phyloP scores from a whole-genome alignment of 2,888 invertebrate species.

The Timandra comae region DNA sequence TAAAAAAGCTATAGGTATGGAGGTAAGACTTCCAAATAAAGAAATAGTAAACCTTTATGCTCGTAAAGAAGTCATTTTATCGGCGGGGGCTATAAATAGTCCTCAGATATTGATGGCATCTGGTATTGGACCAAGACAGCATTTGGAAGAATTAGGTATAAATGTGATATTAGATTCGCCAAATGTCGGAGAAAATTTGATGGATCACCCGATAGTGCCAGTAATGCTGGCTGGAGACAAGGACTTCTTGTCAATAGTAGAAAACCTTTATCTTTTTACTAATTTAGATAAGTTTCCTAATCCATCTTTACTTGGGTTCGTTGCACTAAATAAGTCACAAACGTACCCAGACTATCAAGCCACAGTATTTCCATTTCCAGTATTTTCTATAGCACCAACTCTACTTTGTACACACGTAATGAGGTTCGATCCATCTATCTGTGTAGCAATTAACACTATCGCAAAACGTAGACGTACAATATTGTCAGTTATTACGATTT shows the following conservation, averaged over 20 bases:
- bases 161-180: conserved; percentile 31
- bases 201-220: conserved; percentile 41
- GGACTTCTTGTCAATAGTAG: conserved; percentile 14
- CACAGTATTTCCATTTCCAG: conserved; percentile 26
- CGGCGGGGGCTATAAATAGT: conserved; percentile 43
- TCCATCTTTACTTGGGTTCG: conserved; percentile 36
- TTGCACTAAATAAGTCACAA: conserved; percentile 36
- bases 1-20: conserved; percentile 34
- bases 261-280: conserved; percentile 20
- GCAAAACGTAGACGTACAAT: conserved; percentile 20
- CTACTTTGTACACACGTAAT: conserved; percentile 30
- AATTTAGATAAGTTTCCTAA: conserved; percentile 25
- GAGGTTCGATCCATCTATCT: conserved; percentile 28
- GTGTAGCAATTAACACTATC: conserved; percentile 25
- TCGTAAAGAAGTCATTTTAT: conserved; percentile 42
- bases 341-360: conserved; percentile 44
- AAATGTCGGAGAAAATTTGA: conserved; percentile 43
- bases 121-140: conserved; percentile 42
- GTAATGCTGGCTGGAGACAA: conserved; percentile 28
- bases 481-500: conserved; percentile 25
- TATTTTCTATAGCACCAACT: conserved; percentile 24
- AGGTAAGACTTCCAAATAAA: conserved; percentile 27
- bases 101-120: conserved; percentile 51
- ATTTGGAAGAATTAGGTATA: conserved; percentile 35
- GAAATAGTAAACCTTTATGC: conserved; percentile 23